Evolutionary conservation across 2,113 vertebrate genomes (phyloP).

Genomic region (Lampris megalopsis): DNA sequence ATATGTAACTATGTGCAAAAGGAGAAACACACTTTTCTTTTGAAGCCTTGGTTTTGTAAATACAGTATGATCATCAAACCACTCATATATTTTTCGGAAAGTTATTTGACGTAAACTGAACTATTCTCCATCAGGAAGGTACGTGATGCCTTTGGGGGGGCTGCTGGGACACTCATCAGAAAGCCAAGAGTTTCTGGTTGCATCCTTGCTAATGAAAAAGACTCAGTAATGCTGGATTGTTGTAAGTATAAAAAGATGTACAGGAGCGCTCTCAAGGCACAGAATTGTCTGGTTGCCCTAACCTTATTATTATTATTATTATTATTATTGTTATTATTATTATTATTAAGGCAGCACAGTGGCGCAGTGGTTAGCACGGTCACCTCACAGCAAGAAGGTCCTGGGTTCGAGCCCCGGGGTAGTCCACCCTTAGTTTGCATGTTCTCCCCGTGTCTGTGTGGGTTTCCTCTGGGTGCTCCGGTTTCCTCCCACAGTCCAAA

Average conservation of each 20-base stretch:
- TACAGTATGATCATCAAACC: conserved; percentile 67
- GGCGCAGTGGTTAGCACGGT: too few relatives aligned
- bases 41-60: conserved; percentile 71
- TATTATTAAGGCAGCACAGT: too few relatives aligned
- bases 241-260: conserved; percentile 71
- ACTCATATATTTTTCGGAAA: conserved; percentile 42
- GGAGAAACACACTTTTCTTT: conserved; percentile 66
- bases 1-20: conserved; percentile 74
- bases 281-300: conserved; percentile 48
- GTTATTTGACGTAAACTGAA: conserved; percentile 47
- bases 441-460: too few relatives aligned
- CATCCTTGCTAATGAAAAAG: conserved; percentile 46
- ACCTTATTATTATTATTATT: conserved; percentile 42
- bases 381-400: too few relatives aligned
- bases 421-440: too few relatives aligned
- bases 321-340: background rate
- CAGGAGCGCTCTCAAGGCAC: conserved; percentile 28
- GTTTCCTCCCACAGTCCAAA: too few relatives aligned
- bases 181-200: too few relatives aligned
- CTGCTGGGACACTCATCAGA: conserved; percentile 30
- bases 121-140: conserved; percentile 54
- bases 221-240: conserved; percentile 76
- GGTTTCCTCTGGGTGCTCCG: too few relatives aligned
- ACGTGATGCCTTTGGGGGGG: conserved; percentile 56
- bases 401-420: too few relatives aligned